Base-by-base conservation (phyloP, 1,140 invertebrate genomes). In the Drosophila bocqueti region DNA sequence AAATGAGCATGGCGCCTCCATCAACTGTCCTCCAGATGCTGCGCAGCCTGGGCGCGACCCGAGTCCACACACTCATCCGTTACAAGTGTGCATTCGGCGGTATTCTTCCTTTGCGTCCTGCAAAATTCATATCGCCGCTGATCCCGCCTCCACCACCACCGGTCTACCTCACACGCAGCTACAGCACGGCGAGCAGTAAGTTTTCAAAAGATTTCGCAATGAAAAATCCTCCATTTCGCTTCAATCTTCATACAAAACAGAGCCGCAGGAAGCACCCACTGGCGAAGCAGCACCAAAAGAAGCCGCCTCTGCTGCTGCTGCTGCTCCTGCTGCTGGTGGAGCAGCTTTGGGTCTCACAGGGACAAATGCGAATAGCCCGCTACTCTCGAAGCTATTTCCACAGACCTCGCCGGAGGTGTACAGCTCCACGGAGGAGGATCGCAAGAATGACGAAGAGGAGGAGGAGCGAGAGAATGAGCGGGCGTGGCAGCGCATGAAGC, bases 401-500 rank as follows among this genome's bases (percentile, higher is more conserved):
- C 92, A 93, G 77, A 93, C 92, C 34, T 66, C 90, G 15, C 83
- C 83, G 9, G 76, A 90, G 38, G 62, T 65, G 15, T 89, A 83
- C 46, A 83, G 54, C 18, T 58, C 72, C 40, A 63, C 66, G 1
- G 86, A 92, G 34, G 62, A 91, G 31, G 91, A 93, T 71, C 89
- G 89, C 21, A 79, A 92, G 42, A 75, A 84, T 43, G 81, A 85
- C 24, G 89, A 93, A 9, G 92, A 93, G 55, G 92, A 93, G 52
- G 92, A 93, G 50, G 76, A 81, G 8, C 91, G 95, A 79, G 94
- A 95, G 80, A 94, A 95, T 92, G 94, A 95, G 65, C 94, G 94
- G 40, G 94, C 94, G 80, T 95, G 94, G 94, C 94, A 93, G 64
- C 92, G 94, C 64, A 95, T 95, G 94, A 95, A 95, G 86, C 83